A percentile compares a stretch with the other conserved stretches of the same genome.
These are phyloP conservation scores for Alloscopus bannaensis DNA, from an alignment of 2,888 invertebrate species.

Conservation along the genomic window DNA sequence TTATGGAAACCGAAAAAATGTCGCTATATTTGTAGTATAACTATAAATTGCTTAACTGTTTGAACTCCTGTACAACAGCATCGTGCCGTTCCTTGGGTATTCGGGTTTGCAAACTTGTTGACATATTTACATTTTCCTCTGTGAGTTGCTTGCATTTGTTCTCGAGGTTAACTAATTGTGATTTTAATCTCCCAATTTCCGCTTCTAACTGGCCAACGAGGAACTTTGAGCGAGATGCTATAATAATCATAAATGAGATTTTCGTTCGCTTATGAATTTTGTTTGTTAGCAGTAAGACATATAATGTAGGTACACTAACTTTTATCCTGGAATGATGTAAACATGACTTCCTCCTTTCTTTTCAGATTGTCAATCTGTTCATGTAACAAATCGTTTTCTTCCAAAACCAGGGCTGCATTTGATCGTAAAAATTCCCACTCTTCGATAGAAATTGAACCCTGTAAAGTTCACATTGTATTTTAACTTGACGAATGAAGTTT, in stretches of 20 bases:
- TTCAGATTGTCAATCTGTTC: constrained; percentile 62
- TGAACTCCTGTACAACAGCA: constrained; percentile 66
- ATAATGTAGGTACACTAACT: constrained; percentile 37
- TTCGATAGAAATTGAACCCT: constrained; percentile 69
- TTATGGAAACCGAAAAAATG: too few species aligned
- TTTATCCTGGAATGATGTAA: constrained; percentile 64
- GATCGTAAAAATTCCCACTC: constrained; percentile 70
- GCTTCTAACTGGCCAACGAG: constrained; percentile 65
- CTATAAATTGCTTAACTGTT: constrained; percentile 68
- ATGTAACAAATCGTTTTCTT: constrained; percentile 72
- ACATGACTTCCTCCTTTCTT: constrained; percentile 52
- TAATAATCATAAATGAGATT: too few species aligned
- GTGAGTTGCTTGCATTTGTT: constrained; percentile 59
- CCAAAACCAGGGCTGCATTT: constrained; percentile 69
- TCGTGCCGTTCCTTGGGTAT: constrained; percentile 71
- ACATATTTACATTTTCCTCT: constrained; percentile 65
- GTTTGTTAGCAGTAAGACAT: too few species aligned
- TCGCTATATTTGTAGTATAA: too few species aligned
- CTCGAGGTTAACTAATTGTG: constrained; percentile 57
- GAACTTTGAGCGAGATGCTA: constrained; percentile 49
- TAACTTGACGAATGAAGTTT: not conserved
- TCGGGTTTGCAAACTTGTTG: constrained; percentile 58
- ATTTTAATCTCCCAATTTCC: constrained; percentile 55
- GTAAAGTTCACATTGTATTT: not conserved
- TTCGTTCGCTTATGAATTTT: too few species aligned